These are phyloP conservation scores for Danio choprae DNA, from an alignment of 2,797 vertebrate species.

Conservation along the genomic window DNA sequence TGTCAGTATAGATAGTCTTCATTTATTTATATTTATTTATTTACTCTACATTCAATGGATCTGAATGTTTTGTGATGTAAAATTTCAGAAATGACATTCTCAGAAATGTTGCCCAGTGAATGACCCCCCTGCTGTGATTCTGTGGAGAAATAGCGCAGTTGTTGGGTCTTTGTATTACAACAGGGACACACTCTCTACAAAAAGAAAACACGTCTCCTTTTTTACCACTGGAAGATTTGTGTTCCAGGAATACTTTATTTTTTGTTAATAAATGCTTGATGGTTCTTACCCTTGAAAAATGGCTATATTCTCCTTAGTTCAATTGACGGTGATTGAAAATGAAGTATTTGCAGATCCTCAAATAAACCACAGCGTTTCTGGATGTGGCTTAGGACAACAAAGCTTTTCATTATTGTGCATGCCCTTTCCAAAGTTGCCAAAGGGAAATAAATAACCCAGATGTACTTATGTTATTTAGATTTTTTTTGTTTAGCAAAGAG, in stretches of 20 bases:
- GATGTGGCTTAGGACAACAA: slow-evolving; percentile 33
- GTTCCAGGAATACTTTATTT: slow-evolving; percentile 12
- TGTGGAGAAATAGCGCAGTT: not conserved
- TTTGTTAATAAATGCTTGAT: slow-evolving; percentile 21
- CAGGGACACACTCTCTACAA: not conserved
- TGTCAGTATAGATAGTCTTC: slow-evolving; percentile 39
- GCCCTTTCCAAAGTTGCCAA: slow-evolving; percentile 28
- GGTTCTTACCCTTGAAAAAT: slow-evolving; percentile 10
- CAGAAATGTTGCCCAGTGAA: not conserved
- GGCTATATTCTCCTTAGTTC: slow-evolving; percentile 16
- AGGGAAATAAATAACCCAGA: slow-evolving; percentile 36
- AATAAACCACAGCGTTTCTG: slow-evolving; percentile 18
- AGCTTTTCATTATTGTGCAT: slow-evolving; percentile 26
- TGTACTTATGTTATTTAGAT: not conserved
- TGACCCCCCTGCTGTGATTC: not conserved
- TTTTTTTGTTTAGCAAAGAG: not conserved
- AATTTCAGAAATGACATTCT: not conserved
- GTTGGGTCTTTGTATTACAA: slow-evolving; percentile 16
- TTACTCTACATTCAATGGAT: not conserved
- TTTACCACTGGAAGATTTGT: not conserved
- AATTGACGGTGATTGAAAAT: slow-evolving; percentile 12
- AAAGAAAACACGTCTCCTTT: slow-evolving; percentile 3
- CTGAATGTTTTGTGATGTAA: not conserved
- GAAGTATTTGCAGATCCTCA: slow-evolving; percentile 27
- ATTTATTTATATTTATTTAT: not conserved